Conservation (phyloP, 2,888 invertebrate genomes). For the Pachymerium ferrugineum region DNA sequence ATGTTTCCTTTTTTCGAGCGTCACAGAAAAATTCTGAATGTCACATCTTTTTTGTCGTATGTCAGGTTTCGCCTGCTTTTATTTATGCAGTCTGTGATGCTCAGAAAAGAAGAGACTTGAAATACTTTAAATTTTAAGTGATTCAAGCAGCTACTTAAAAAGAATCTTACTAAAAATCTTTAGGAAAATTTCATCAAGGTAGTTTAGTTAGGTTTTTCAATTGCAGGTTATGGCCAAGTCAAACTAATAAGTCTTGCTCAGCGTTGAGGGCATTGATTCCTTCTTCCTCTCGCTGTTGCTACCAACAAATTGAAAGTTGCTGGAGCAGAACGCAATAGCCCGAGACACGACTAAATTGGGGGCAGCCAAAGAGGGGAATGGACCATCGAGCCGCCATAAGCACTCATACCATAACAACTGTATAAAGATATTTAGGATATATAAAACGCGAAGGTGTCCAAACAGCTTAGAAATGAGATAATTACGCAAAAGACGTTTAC, state of each 20-base stretch:
- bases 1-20: background rate
- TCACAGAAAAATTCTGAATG: background rate
- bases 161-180: too few relatives aligned
- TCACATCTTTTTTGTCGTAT: too few relatives aligned
- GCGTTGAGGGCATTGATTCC: slow-evolving; percentile 17
- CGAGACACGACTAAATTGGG: slow-evolving; percentile 19
- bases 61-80: too few relatives aligned
- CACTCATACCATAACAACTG: background rate
- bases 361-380: slow-evolving; percentile 13
- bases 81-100: too few relatives aligned
- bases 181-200: background rate
- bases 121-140: too few relatives aligned
- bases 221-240: background rate
- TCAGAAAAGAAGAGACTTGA: too few relatives aligned
- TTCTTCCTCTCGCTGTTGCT: background rate
- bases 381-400: background rate
- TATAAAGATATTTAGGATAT: background rate
- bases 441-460: background rate
- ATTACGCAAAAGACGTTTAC: too few relatives aligned
- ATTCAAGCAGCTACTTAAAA: too few relatives aligned
- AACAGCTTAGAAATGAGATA: too few relatives aligned
- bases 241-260: slow-evolving; percentile 1
- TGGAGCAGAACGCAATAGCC: slow-evolving; percentile 27
- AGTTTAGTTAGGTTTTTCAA: background rate
- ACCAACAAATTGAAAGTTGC: slow-evolving; percentile 22